A percentile compares a stretch with the other conserved stretches of the same genome.
Conservation (phyloP, 2,797 vertebrate species). For the Rallus crepitans region DNA sequence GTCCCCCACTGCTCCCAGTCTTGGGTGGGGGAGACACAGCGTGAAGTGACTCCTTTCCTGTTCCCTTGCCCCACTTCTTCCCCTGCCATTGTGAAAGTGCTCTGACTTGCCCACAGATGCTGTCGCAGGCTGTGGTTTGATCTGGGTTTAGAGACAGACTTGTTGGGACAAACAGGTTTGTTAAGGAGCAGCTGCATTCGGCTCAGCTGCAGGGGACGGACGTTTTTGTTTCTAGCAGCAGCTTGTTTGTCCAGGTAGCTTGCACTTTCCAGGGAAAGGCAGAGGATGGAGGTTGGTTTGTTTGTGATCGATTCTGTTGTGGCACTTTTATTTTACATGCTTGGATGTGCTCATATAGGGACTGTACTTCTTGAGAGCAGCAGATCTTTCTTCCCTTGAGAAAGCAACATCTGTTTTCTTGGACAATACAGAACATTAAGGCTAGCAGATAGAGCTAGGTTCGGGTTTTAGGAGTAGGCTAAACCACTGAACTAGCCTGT, state of each 20-base stretch:
- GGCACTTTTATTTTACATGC: constrained; percentile 28
- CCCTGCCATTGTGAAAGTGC: neutral
- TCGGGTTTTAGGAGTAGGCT: constrained; percentile 52
- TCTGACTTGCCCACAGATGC: neutral
- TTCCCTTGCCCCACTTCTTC: neutral
- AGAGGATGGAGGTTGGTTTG: neutral
- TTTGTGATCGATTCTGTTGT: neutral
- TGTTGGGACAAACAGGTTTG: neutral
- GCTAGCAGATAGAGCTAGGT: constrained; percentile 46
- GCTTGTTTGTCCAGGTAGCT: neutral
- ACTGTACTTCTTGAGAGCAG: constrained; percentile 65
- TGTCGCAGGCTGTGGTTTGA: neutral
- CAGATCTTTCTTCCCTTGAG: constrained; percentile 51
- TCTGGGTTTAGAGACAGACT: neutral
- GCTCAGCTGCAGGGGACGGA: neutral
- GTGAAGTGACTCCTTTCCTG: neutral
- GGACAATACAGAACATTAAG: constrained; percentile 58
- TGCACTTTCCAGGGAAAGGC: neutral
- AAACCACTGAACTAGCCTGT: neutral
- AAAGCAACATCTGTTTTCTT: constrained; percentile 72
- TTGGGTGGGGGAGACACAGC: neutral
- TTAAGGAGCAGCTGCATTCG: neutral
- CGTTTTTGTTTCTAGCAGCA: neutral
- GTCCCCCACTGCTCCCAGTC: neutral
- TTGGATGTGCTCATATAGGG: constrained; percentile 37